Evolutionary conservation across 1,140 invertebrate genomes (phyloP).

Genomic region (Hylaeus volcanicus): DNA sequence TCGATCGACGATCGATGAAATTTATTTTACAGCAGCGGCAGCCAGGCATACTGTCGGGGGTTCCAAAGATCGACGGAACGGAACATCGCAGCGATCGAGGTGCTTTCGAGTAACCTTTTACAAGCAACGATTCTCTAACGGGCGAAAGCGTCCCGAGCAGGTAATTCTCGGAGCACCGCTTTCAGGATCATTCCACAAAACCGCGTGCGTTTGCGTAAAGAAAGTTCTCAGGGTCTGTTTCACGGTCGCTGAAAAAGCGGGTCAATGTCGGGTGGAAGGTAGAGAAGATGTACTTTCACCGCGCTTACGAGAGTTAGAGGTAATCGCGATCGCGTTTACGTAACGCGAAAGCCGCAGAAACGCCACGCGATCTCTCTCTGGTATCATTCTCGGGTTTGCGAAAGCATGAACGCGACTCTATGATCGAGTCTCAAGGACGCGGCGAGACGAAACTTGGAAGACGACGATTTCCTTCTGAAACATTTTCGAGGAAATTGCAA

Average conservation of each 20-base stretch:
- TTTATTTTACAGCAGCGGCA: slow-evolving; percentile 6
- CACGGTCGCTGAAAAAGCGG: slow-evolving; percentile 55
- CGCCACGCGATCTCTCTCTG: neutral
- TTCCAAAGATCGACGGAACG: neutral
- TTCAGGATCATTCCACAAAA: slow-evolving; percentile 35
- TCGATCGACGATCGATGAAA: slow-evolving; percentile 1
- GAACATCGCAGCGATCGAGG: neutral
- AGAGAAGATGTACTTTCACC: slow-evolving; percentile 51
- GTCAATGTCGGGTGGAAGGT: slow-evolving; percentile 38
- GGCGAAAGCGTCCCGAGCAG: no score
- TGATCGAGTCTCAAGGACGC: neutral
- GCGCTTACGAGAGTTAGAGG: slow-evolving; percentile 21
- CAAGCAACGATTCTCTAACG: no score
- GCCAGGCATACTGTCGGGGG: neutral
- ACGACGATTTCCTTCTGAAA: no score
- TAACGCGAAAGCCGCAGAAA: slow-evolving; percentile 38
- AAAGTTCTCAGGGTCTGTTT: slow-evolving; percentile 37
- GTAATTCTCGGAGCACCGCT: neutral
- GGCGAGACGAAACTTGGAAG: neutral
- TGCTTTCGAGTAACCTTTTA: neutral
- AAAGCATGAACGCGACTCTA: neutral
- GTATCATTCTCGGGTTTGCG: neutral
- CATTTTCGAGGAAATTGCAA: no score
- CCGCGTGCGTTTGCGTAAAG: slow-evolving; percentile 18
- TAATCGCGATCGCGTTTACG: slow-evolving; percentile 40